These are phyloP conservation scores for Gortyna flavago DNA, from an alignment of 2,888 invertebrate genomes.

Conservation along the genomic window DNA sequence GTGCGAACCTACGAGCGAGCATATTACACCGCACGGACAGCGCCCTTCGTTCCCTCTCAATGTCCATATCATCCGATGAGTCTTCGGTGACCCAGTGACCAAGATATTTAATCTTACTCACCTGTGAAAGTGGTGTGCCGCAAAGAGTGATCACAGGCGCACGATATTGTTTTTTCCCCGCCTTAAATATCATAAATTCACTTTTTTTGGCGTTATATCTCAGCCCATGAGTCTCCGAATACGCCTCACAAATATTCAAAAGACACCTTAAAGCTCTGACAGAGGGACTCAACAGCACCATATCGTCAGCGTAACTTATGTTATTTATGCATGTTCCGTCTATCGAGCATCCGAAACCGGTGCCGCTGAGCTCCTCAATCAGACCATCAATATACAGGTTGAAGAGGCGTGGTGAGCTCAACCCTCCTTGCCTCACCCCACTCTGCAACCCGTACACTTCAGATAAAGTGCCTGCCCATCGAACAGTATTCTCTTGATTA, in stretches of 20 bases:
- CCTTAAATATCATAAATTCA: not conserved
- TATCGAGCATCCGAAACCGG: no score
- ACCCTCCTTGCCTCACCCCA: not conserved
- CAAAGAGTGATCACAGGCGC: not conserved
- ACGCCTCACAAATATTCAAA: not conserved
- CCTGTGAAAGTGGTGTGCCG: not conserved
- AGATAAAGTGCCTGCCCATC: not conserved
- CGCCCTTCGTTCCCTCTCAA: slow-evolving; percentile 9
- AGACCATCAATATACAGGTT: no score
- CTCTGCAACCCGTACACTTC: not conserved
- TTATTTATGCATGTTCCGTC: not conserved
- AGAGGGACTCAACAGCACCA: not conserved
- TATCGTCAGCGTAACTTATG: slow-evolving; percentile 3
- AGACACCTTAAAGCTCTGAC: not conserved
- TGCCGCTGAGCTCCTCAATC: no score
- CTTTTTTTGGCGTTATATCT: slow-evolving; percentile 3
- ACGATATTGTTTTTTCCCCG: not conserved
- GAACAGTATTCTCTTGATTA: not conserved
- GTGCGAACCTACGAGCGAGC: not conserved
- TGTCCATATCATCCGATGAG: not conserved
- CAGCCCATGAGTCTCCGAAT: slow-evolving; percentile 5
- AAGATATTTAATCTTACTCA: not conserved
- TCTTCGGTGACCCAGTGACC: not conserved
- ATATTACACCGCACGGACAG: slow-evolving; percentile 8
- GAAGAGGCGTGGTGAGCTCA: not conserved